Conservation (phyloP, 2,113 vertebrate genomes). For the Pitta sordida region DNA sequence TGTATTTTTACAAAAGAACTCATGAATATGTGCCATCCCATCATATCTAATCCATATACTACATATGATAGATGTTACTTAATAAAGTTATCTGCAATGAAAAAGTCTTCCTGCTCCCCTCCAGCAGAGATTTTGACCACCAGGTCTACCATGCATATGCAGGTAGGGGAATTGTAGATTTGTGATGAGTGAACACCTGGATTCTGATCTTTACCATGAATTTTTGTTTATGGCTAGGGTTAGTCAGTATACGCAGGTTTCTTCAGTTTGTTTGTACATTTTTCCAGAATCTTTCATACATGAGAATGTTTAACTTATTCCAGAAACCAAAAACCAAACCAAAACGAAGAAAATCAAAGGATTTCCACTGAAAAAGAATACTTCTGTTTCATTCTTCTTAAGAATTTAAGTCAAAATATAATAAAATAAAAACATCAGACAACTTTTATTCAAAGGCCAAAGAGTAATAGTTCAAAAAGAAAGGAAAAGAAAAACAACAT, state of each 20-base stretch:
- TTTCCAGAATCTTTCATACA: neutral
- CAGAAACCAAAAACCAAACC: neutral
- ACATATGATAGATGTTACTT: neutral
- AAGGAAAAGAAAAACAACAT: neutral
- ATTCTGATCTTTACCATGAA: neutral
- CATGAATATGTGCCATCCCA: neutral
- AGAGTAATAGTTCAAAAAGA: neutral
- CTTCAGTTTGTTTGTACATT: neutral
- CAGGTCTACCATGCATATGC: fast-evolving
- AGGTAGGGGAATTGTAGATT: neutral
- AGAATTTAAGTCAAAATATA: neutral
- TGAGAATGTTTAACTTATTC: neutral
- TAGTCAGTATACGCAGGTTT: neutral
- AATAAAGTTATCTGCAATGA: neutral
- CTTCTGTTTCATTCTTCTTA: neutral
- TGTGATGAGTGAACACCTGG: neutral
- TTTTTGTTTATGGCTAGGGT: neutral
- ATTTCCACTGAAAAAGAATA: neutral
- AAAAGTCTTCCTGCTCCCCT: neutral
- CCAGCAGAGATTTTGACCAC: neutral
- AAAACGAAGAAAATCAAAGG: neutral
- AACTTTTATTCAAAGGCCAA: neutral
- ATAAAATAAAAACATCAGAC: neutral
- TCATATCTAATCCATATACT: neutral
- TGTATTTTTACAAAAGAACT: neutral